These are phyloP conservation scores for Leptoteleia sp. DNA, from an alignment of 1,140 invertebrate species.

Conservation along the genomic window DNA sequence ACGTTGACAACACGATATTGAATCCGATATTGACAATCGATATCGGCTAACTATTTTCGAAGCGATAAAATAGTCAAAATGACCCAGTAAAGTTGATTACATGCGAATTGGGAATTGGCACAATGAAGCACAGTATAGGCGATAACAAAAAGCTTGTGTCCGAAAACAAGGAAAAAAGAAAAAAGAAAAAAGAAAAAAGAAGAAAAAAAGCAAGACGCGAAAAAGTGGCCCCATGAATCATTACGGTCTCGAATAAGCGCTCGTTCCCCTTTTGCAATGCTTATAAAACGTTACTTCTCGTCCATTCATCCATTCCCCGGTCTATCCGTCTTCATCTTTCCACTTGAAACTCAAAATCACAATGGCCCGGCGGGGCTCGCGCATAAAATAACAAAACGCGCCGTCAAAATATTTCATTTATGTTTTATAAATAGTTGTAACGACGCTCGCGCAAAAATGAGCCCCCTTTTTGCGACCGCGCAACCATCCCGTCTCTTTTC, in stretches of 20 bases:
- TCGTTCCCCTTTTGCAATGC: background rate
- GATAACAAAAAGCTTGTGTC: no score
- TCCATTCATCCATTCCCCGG: background rate
- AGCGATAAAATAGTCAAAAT: no score
- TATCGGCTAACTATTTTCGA: no score
- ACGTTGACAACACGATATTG: no score
- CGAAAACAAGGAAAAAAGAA: no score
- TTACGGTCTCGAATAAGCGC: background rate
- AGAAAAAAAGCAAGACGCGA: no score
- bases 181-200: no score
- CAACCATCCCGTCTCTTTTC: conserved; percentile 26
- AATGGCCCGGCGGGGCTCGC: conserved; percentile 4
- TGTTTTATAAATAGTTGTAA: conserved; percentile 28
- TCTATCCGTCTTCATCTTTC: conserved; percentile 8
- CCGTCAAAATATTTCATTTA: conserved; percentile 36
- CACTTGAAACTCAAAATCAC: conserved; percentile 17
- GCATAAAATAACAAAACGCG: conserved; percentile 22
- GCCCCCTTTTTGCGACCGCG: conserved; percentile 11
- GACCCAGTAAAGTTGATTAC: no score
- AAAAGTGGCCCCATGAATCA: background rate
- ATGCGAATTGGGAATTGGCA: no score
- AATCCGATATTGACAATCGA: no score
- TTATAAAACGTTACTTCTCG: conserved; percentile 17
- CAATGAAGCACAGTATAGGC: no score
- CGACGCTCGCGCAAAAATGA: conserved; percentile 10